Evolutionary conservation across 2,888 invertebrate genomes (phyloP).

Genomic region (Xylota segnis): DNA sequence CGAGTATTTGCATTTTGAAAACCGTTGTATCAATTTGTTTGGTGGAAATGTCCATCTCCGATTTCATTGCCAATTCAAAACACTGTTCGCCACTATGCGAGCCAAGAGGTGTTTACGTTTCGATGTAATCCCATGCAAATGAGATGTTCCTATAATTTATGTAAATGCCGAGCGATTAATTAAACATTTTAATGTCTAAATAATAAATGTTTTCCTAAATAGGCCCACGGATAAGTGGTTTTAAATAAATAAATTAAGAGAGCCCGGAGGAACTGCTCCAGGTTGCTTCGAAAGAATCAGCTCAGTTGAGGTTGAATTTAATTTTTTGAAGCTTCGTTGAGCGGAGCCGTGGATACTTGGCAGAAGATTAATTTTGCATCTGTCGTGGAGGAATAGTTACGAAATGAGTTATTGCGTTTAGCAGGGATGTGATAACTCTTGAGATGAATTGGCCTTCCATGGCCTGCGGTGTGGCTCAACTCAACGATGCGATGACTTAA

Average conservation of each 20-base stretch:
- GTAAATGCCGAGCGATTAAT: conserved; percentile 55
- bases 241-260: conserved; percentile 24
- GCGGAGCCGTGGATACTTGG: too few relatives aligned
- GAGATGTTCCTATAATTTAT: conserved; percentile 48
- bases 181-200: conserved; percentile 49
- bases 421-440: too few relatives aligned
- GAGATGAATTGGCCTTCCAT: too few relatives aligned
- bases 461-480: too few relatives aligned
- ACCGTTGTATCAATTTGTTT: conserved; percentile 22
- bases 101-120: conserved; percentile 38
- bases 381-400: too few relatives aligned
- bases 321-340: too few relatives aligned
- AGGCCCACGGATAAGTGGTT: conserved; percentile 33
- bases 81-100: conserved; percentile 9
- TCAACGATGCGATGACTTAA: too few relatives aligned
- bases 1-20: not conserved
- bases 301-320: too few relatives aligned
- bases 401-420: too few relatives aligned
- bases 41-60: conserved; percentile 5
- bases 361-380: too few relatives aligned
- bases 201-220: conserved; percentile 60
- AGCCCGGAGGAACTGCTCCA: not conserved
- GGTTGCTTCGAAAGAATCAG: too few relatives aligned
- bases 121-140: conserved; percentile 51
- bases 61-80: conserved; percentile 18